A percentile compares a stretch with the other conserved stretches of the same genome.
Conservation (phyloP, 2,113 vertebrate genomes). For the Nymphicus hollandicus region DNA sequence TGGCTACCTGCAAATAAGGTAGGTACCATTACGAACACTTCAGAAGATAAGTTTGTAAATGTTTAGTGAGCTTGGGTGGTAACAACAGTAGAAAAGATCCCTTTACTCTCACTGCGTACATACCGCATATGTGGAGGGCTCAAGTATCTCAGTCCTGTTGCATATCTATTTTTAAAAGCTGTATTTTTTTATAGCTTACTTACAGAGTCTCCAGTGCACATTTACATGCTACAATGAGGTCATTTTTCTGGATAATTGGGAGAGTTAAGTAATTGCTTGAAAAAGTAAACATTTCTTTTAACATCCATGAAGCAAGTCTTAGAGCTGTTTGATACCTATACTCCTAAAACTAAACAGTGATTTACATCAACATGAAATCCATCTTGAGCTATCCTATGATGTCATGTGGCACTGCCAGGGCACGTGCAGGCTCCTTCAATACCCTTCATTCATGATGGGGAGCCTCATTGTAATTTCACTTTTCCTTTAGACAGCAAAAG, state of each 20-base stretch:
- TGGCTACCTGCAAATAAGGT: background rate
- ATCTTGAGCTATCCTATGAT: slow-evolving; percentile 67
- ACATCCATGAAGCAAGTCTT: slow-evolving; percentile 50
- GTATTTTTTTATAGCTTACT: slow-evolving; percentile 35
- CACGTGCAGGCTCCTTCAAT: slow-evolving; percentile 50
- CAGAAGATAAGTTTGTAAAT: background rate
- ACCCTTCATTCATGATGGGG: slow-evolving; percentile 65
- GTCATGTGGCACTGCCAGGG: slow-evolving; percentile 56
- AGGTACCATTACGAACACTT: background rate
- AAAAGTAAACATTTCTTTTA: slow-evolving; percentile 74
- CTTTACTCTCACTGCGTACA: background rate
- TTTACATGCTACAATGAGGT: slow-evolving; percentile 65
- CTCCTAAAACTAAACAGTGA: slow-evolving; percentile 60
- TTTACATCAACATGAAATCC: slow-evolving; percentile 64
- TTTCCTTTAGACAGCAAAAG: slow-evolving; percentile 27
- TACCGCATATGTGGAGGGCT: background rate
- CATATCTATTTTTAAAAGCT: slow-evolving; percentile 40
- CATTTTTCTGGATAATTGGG: slow-evolving; percentile 70
- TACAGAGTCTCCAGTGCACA: slow-evolving; percentile 40
- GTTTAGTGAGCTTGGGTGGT: background rate
- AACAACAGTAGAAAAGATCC: background rate
- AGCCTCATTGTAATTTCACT: slow-evolving; percentile 64
- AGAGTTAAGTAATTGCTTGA: slow-evolving; percentile 74
- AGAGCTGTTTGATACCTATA: slow-evolving; percentile 58
- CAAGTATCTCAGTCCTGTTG: background rate